phyloP scores from a whole-genome alignment of 2,888 invertebrate species.

The Tenthredo mesomela region DNA sequence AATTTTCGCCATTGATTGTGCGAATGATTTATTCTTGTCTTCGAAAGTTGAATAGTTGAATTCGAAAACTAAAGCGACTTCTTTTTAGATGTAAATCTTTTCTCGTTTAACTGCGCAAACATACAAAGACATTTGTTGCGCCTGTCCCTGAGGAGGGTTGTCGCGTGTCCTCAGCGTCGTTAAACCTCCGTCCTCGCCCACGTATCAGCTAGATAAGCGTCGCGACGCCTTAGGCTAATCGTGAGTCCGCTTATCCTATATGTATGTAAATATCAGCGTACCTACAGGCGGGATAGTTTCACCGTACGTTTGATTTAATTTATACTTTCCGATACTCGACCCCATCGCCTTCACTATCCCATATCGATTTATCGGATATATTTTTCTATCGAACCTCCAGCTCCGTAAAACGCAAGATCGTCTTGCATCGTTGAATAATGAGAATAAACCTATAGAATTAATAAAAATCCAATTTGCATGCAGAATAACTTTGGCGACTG shows the following conservation, averaged over 20 bases:
- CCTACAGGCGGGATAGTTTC: background rate
- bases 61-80: background rate
- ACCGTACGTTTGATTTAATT: slow-evolving; percentile 38
- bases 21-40: background rate
- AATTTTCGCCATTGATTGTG: background rate
- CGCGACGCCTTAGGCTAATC: slow-evolving; percentile 47
- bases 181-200: slow-evolving; percentile 41
- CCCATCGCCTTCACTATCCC: background rate
- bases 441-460: slow-evolving; percentile 32
- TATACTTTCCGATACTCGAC: slow-evolving; percentile 20
- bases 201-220: slow-evolving; percentile 45
- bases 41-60: background rate
- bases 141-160: slow-evolving; percentile 44
- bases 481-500: background rate
- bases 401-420: slow-evolving; percentile 29
- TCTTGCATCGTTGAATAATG: slow-evolving; percentile 31
- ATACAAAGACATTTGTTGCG: slow-evolving; percentile 47
- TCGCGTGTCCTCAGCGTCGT: slow-evolving; percentile 49
- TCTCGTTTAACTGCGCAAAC: background rate
- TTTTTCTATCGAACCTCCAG: background rate
- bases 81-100: slow-evolving; percentile 26
- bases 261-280: slow-evolving; percentile 34
- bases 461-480: slow-evolving; percentile 12
- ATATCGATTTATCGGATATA: slow-evolving; percentile 35
- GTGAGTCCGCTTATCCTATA: slow-evolving; percentile 44